These are phyloP conservation scores for Crotalus tigris DNA, from an alignment of 2,113 vertebrate genomes.

Conservation along the genomic window DNA sequence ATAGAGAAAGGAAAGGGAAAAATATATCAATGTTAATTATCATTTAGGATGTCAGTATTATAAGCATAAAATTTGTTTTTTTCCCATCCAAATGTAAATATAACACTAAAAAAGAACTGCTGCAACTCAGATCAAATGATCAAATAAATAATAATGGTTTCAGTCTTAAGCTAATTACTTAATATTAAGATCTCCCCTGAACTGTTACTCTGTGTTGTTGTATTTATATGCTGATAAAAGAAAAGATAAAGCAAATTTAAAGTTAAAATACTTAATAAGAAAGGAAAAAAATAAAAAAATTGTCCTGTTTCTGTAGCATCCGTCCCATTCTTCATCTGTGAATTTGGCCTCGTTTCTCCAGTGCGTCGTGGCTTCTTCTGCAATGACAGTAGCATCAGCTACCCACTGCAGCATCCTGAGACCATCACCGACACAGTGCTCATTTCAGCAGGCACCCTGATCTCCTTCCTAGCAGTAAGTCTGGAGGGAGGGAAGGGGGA, in stretches of 20 bases:
- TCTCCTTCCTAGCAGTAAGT: slow-evolving; percentile 71
- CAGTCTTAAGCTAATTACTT: background rate
- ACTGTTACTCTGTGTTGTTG: background rate
- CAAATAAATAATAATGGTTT: background rate
- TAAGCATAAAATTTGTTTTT: background rate
- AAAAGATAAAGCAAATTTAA: background rate
- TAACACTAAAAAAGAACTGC: background rate
- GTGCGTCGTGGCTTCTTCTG: slow-evolving; percentile 77
- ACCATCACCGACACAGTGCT: slow-evolving; percentile 70
- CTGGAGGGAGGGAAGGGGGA: background rate
- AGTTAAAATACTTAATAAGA: background rate
- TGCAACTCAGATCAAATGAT: background rate
- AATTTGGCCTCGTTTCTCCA: slow-evolving; percentile 69
- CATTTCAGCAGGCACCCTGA: slow-evolving; percentile 71
- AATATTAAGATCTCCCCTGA: background rate
- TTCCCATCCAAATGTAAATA: background rate
- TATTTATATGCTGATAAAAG: background rate
- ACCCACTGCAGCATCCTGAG: slow-evolving; percentile 61
- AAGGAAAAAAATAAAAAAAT: background rate
- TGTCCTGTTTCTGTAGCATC: slow-evolving; percentile 63
- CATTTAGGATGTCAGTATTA: background rate
- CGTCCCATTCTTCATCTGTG: slow-evolving; percentile 77
- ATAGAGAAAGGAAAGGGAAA: background rate
- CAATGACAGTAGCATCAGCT: slow-evolving; percentile 73
- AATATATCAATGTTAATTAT: background rate